Evolutionary conservation across 1,140 invertebrate genomes (phyloP).

Genomic region (Drosophila carrolli): DNA sequence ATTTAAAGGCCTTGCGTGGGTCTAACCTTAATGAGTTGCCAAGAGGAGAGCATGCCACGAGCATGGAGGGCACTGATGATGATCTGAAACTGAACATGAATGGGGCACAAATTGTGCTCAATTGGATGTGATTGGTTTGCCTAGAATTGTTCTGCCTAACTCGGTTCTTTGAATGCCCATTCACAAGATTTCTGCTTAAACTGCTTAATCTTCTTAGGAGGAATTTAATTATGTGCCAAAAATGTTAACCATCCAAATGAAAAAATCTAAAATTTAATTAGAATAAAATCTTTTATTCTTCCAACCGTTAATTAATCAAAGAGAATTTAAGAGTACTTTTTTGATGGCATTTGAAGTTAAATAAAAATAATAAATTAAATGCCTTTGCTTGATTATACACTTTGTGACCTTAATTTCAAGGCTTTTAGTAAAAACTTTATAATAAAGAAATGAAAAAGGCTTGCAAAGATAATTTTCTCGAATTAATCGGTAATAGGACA

Average conservation of each 20-base stretch:
- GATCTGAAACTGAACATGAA: conserved; percentile 47
- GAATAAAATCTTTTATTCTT: not conserved
- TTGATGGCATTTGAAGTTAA: too few relatives aligned
- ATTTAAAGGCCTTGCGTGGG: conserved; percentile 28
- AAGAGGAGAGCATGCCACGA: conserved; percentile 47
- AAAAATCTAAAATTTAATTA: conserved; percentile 8
- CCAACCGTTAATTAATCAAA: not conserved
- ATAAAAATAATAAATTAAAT: too few relatives aligned
- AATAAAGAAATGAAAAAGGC: too few relatives aligned
- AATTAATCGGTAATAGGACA: too few relatives aligned
- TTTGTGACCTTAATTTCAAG: too few relatives aligned
- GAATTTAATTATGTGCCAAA: not conserved
- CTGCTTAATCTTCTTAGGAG: conserved; percentile 5
- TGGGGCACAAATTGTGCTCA: conserved; percentile 50
- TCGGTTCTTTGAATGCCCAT: conserved; percentile 14
- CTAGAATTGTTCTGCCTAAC: conserved; percentile 6
- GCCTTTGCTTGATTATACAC: too few relatives aligned
- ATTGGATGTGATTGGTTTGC: conserved; percentile 52
- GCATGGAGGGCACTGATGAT: conserved; percentile 12
- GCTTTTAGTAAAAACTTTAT: too few relatives aligned
- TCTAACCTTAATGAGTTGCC: conserved; percentile 69
- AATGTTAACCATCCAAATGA: conserved; percentile 11
- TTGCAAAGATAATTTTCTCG: too few relatives aligned
- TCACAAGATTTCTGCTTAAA: conserved; percentile 36
- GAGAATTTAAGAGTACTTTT: too few relatives aligned